These are phyloP conservation scores for Tenualosa ilisha DNA, from an alignment of 2,797 vertebrate species.

Conservation along the genomic window DNA sequence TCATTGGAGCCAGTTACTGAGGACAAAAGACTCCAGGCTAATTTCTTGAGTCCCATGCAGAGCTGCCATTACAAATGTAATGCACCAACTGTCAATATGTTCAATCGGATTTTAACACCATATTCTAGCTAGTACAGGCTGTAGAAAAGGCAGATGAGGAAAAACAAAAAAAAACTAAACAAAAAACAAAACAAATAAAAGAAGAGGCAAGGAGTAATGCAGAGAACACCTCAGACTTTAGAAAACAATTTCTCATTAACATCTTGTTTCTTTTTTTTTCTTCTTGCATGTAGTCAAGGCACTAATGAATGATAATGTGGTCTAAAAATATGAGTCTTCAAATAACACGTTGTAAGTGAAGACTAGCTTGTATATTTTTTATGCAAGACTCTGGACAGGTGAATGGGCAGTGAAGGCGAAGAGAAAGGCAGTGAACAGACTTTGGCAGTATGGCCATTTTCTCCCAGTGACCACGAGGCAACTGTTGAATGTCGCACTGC, in stretches of 20 bases:
- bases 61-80: not conserved
- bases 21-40: not conserved
- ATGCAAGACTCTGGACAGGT: not conserved
- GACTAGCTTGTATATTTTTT: not conserved
- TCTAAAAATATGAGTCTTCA: not conserved
- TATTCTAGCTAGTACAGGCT: not conserved
- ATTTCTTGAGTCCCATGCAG: not conserved
- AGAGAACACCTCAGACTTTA: not conserved
- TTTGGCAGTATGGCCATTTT: constrained; percentile 8
- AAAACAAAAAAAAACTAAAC: not conserved
- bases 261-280: not conserved
- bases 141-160: not conserved
- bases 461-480: not conserved
- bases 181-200: not conserved
- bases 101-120: not conserved
- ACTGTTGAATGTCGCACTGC: constrained; percentile 17
- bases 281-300: not conserved
- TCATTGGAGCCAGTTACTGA: not conserved
- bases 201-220: not conserved
- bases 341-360: not conserved
- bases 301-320: not conserved
- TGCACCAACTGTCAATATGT: not conserved
- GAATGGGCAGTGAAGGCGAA: constrained; percentile 12
- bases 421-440: constrained; percentile 15
- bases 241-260: not conserved